Percentiles rank a stretch among this genome's conserved stretches.
Evolutionary conservation across 2,797 vertebrate genomes (phyloP).

Genomic region (Cygnus olor): DNA sequence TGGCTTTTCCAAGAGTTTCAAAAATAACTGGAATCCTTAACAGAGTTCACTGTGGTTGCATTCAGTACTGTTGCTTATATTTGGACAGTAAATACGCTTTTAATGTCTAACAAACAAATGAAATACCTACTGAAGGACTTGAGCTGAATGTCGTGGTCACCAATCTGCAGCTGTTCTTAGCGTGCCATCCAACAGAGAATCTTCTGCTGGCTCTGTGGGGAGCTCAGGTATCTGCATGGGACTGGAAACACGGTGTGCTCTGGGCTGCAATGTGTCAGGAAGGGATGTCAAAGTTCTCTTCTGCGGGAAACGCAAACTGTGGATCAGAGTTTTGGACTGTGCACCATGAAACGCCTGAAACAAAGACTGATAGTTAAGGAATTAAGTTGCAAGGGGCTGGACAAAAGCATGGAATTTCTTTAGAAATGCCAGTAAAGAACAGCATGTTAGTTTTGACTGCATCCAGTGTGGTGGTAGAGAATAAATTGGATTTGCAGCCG

Average conservation of each 20-base stretch:
- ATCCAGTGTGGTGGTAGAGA: neutral
- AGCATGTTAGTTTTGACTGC: neutral
- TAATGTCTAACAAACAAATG: neutral
- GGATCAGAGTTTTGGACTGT: neutral
- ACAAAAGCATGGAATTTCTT: neutral
- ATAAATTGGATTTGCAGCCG: neutral
- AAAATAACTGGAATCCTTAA: neutral
- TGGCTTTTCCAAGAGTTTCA: neutral
- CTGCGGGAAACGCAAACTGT: neutral
- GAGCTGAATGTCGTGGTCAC: neutral
- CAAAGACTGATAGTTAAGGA: neutral
- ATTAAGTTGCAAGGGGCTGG: neutral
- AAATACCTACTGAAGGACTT: neutral
- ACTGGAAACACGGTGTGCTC: neutral
- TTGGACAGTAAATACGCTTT: neutral
- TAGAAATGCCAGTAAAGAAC: neutral
- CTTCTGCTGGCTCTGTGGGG: neutral
- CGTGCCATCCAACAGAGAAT: neutral
- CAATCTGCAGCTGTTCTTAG: neutral
- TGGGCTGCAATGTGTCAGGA: neutral
- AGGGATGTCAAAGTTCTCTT: neutral
- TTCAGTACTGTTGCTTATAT: fast-evolving
- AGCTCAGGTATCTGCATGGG: neutral
- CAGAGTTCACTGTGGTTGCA: neutral
- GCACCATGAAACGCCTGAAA: neutral